A percentile compares a stretch with the other conserved stretches of the same genome.
These are phyloP conservation scores for Polymixis lichenea DNA, from an alignment of 2,888 invertebrate species.

Conservation along the genomic window DNA sequence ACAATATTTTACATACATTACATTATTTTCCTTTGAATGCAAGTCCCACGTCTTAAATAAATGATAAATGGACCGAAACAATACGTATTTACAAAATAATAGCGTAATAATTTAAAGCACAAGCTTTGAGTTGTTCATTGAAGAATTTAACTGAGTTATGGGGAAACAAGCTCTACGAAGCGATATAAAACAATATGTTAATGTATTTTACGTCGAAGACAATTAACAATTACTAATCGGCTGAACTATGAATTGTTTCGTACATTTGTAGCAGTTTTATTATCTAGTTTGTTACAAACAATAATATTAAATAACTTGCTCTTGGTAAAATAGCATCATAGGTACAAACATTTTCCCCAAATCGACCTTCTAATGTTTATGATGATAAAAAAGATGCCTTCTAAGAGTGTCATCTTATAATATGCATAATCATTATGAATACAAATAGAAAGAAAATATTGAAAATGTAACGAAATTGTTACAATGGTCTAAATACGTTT, in stretches of 20 bases:
- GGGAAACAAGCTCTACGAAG: constrained; percentile 19
- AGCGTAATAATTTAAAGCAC: constrained; percentile 42
- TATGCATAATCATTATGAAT: neutral
- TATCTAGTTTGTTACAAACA: neutral
- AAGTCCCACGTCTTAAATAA: constrained; percentile 7
- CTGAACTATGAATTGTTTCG: constrained; percentile 28
- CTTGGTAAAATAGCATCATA: neutral
- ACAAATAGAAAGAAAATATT: neutral
- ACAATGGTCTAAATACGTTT: neutral
- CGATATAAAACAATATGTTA: constrained; percentile 39
- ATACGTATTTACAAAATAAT: constrained; percentile 60
- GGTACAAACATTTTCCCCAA: neutral
- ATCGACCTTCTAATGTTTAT: neutral
- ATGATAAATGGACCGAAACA: constrained; percentile 41
- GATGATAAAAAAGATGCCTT: neutral
- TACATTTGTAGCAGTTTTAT: constrained; percentile 12
- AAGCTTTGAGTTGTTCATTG: constrained; percentile 14
- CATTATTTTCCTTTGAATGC: constrained; percentile 22
- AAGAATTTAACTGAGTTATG: constrained; percentile 35
- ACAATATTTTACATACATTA: constrained; percentile 29
- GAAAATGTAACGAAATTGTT: constrained; percentile 1
- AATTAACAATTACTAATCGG: constrained; percentile 13
- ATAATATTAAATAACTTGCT: neutral
- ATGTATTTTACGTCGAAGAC: constrained; percentile 34
- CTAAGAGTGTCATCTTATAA: neutral